These are phyloP conservation scores for Xenops minutus DNA, from an alignment of 2,797 vertebrate genomes.

Conservation along the genomic window DNA sequence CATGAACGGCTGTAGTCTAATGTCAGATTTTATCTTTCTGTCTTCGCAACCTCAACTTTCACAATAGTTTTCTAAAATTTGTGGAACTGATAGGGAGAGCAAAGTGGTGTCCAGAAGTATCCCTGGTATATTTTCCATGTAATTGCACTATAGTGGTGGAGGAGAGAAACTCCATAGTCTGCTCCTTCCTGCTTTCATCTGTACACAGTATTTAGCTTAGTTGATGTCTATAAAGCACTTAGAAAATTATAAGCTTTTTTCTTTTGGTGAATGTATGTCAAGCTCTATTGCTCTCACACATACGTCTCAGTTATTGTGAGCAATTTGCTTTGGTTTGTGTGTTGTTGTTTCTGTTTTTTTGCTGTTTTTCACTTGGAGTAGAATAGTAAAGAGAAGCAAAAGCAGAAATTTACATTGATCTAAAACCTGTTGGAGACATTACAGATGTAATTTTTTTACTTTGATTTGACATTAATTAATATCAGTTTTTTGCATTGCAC, in stretches of 20 bases:
- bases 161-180: background rate
- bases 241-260: background rate
- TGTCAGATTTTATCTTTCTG: background rate
- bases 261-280: background rate
- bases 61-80: background rate
- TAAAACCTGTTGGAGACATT: background rate
- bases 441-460: background rate
- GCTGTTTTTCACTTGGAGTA: background rate
- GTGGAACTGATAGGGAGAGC: background rate
- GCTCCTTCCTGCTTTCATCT: background rate
- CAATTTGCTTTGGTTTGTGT: background rate
- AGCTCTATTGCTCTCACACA: background rate
- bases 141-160: background rate
- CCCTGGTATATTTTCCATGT: background rate
- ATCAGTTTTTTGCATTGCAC: background rate
- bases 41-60: background rate
- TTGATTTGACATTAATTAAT: background rate
- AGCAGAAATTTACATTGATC: background rate
- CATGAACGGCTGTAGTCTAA: background rate
- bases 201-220: background rate
- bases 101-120: background rate
- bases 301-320: rapidly evolving
- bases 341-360: background rate
- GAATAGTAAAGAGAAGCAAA: background rate
- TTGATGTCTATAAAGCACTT: background rate